These are phyloP conservation scores for Drosophila tanythrix DNA, from an alignment of 2,888 invertebrate genomes.

Conservation along the genomic window DNA sequence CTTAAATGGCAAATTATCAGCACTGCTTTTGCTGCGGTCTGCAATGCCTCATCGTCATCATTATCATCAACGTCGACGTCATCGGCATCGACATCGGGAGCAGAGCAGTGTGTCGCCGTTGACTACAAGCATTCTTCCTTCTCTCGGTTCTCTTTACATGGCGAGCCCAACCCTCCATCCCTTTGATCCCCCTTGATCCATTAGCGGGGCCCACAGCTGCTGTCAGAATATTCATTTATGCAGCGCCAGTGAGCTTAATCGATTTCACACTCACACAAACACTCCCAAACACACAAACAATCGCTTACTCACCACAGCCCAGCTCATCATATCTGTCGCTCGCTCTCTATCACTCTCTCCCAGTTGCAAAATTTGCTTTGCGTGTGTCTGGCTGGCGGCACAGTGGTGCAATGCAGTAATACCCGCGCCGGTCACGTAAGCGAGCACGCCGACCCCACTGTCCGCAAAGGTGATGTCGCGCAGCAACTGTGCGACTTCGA, in stretches of 20 bases:
- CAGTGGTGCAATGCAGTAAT: constrained; percentile 64
- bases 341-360: constrained; percentile 7
- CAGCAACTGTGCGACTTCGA: constrained; percentile 20
- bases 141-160: not conserved
- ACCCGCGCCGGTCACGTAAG: constrained; percentile 54
- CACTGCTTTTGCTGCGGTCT: too few relatives aligned
- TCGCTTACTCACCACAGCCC: constrained; percentile 51
- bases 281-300: not conserved
- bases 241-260: constrained; percentile 57
- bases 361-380: constrained; percentile 52
- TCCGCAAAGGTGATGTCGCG: constrained; percentile 40
- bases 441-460: constrained; percentile 48
- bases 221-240: constrained; percentile 58
- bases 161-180: not conserved
- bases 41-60: constrained; percentile 7
- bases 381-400: constrained; percentile 56
- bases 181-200: constrained; percentile 1
- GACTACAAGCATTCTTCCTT: constrained; percentile 5
- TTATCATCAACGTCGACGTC: not conserved
- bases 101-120: constrained; percentile 30
- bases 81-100: constrained; percentile 2
- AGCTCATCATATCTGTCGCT: constrained; percentile 4
- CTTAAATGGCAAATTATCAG: constrained; percentile 12
- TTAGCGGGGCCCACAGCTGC: constrained; percentile 31
- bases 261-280: constrained; percentile 44